Conservation (phyloP, 2,113 vertebrate genomes). For the Brachirus orientalis region DNA sequence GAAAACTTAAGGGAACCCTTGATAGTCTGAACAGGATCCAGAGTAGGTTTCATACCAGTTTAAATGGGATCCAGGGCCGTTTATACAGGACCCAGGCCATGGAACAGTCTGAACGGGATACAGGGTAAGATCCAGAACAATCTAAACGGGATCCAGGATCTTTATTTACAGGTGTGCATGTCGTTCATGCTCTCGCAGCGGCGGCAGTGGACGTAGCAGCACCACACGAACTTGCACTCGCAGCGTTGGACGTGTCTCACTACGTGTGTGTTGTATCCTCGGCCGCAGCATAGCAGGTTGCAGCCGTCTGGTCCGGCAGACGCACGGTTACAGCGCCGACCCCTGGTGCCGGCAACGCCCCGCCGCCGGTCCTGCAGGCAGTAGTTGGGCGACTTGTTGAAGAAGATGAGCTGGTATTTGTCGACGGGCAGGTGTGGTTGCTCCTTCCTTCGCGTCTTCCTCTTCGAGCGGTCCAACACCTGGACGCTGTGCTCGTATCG, state of each 20-base stretch:
- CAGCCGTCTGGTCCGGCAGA: constrained; percentile 88
- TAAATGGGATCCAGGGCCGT: background rate
- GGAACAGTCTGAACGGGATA: too few relatives aligned
- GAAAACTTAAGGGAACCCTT: too few relatives aligned
- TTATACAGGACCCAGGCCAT: constrained; percentile 83
- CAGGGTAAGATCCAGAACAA: too few relatives aligned
- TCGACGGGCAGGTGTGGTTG: constrained; percentile 77
- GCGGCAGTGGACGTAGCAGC: constrained; percentile 94
- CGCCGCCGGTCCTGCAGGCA: constrained; percentile 88
- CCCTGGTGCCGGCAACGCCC: constrained; percentile 90
- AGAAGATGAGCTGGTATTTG: constrained; percentile 89
- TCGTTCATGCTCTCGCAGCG: constrained; percentile 96
- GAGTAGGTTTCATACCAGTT: background rate
- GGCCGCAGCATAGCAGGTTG: constrained; percentile 94
- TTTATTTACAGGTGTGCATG: constrained; percentile 94
- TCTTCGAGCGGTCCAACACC: constrained; percentile 85
- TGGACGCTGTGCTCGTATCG: constrained; percentile 93
- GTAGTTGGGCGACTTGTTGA: constrained; percentile 96
- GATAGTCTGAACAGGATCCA: background rate
- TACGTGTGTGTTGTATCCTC: constrained; percentile 95
- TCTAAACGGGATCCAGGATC: too few relatives aligned
- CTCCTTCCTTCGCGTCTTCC: constrained; percentile 86
- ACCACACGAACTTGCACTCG: constrained; percentile 97
- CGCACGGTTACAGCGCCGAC: constrained; percentile 91
- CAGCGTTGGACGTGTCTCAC: constrained; percentile 92